phyloP scores from a whole-genome alignment of 2,113 vertebrate species.

The Oryzias curvinotus region DNA sequence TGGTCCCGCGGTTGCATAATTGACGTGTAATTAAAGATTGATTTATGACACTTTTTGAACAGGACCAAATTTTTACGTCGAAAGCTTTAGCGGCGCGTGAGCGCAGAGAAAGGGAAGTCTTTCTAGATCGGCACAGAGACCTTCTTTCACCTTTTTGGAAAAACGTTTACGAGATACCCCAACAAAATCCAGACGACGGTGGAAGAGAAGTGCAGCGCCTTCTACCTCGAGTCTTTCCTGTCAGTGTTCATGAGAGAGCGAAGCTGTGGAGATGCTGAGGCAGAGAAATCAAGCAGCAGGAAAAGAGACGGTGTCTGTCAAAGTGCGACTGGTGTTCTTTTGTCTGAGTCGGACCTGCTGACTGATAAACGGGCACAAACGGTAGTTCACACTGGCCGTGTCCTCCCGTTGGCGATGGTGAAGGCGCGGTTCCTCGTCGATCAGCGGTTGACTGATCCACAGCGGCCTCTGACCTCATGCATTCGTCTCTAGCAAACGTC shows the following conservation, averaged over 20 bases:
- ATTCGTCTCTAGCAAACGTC: too few species aligned
- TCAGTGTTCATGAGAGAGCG: too few species aligned
- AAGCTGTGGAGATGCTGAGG: too few species aligned
- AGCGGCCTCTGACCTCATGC: too few species aligned
- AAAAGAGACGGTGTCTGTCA: slow-evolving; percentile 9
- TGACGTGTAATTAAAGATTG: slow-evolving; percentile 40
- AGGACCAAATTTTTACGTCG: slow-evolving; percentile 51
- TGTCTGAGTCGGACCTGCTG: slow-evolving; percentile 31
- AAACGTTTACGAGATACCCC: not conserved
- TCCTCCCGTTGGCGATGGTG: too few species aligned
- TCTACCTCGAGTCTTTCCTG: not conserved
- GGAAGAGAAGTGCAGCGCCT: not conserved
- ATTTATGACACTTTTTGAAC: slow-evolving; percentile 47
- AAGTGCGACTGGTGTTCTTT: not conserved
- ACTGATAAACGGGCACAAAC: too few species aligned
- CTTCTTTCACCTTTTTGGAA: too few species aligned
- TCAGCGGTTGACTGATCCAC: too few species aligned
- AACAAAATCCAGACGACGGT: not conserved
- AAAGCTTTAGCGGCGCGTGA: slow-evolving; percentile 12
- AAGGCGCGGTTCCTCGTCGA: too few species aligned
- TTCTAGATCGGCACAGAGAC: slow-evolving; percentile 3
- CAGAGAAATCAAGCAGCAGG: not conserved
- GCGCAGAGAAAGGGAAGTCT: slow-evolving; percentile 24
- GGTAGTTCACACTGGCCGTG: too few species aligned
- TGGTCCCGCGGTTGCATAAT: slow-evolving; percentile 22